Conservation (phyloP, 2,888 invertebrate species). For the Eupithecia subumbrata region DNA sequence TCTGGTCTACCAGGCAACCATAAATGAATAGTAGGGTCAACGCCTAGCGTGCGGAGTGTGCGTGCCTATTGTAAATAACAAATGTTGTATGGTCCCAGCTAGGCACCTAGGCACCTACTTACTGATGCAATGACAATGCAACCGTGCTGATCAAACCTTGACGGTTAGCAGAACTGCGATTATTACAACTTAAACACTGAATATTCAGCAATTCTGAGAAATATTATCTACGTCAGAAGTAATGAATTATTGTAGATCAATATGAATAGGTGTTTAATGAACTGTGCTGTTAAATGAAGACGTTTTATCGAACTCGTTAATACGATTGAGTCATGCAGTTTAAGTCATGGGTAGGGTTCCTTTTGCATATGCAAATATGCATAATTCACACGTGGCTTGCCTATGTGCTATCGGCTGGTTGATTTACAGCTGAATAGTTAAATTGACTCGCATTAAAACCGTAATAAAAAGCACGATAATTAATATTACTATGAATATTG, state of each 20-base stretch:
- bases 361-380: slow-evolving; percentile 20
- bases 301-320: slow-evolving; percentile 19
- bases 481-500: neutral
- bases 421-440: neutral
- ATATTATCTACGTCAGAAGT: neutral
- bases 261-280: slow-evolving; percentile 14
- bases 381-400: slow-evolving; percentile 28
- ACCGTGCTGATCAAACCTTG: slow-evolving; percentile 38
- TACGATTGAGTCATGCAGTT: slow-evolving; percentile 35
- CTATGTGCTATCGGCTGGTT: neutral
- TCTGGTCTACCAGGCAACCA: neutral
- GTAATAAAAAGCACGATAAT: neutral
- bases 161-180: neutral
- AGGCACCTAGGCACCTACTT: slow-evolving; percentile 12
- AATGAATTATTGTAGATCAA: neutral
- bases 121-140: slow-evolving; percentile 38
- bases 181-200: neutral
- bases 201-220: neutral
- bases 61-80: slow-evolving; percentile 34
- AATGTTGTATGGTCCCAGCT: slow-evolving; percentile 25
- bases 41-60: slow-evolving; percentile 42
- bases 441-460: neutral
- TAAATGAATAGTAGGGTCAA: slow-evolving; percentile 38
- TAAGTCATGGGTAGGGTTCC: neutral
- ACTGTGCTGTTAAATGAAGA: slow-evolving; percentile 14